Evolutionary conservation across 2,113 vertebrate genomes (phyloP), one percentile per base, ranked within the genome.

Genomic region (Ptilorrhoa leucosticta): DNA sequence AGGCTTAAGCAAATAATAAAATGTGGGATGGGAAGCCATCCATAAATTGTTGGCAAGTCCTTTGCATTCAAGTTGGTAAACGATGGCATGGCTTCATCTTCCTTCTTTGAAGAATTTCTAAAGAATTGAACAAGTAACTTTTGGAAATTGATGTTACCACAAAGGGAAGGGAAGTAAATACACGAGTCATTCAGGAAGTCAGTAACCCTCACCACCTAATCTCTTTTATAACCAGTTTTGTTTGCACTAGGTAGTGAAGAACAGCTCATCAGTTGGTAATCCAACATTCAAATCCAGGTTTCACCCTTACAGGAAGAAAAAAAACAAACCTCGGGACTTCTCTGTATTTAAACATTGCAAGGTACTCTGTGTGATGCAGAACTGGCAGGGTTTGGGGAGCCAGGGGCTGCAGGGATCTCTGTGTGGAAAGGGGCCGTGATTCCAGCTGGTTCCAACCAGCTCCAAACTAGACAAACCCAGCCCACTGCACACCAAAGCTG

Each of bases 21-120:
- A 73, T 61, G 30, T 31, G 45, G 12, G 23, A 27, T 7, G 2
- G 15, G 50, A 60, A 60, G 16, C 12, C 10, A 39, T 47, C 50
- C 50, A 13, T 56, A 39, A 77, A n/a, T 31, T 44, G 10, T 39
- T 87, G 65, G 11, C 18, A 14, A 81, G 28, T 21, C 20, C 14
- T 81, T 57, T 75, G 60, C 23, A 9, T 44, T 73, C 47, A 71
- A 39, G 39, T 35, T 1, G 1, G 24, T 61, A 85, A 90, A 84
- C 31, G 9, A 40, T n/a, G 56, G 22, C 3, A 1, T 5, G 31
- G 47, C 19, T 16, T 66, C 1, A 1, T 47, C 54, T 70, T 53
- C 40, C 56, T 65, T 69, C 47, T 86, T 72, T 61, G 31, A 84
- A 56, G 31, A 56, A 27, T 90, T 77, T 89, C 5, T 73, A 6